These are phyloP conservation scores for Capitella teleta DNA, from an alignment of 1,140 invertebrate species.

Conservation along the genomic window DNA sequence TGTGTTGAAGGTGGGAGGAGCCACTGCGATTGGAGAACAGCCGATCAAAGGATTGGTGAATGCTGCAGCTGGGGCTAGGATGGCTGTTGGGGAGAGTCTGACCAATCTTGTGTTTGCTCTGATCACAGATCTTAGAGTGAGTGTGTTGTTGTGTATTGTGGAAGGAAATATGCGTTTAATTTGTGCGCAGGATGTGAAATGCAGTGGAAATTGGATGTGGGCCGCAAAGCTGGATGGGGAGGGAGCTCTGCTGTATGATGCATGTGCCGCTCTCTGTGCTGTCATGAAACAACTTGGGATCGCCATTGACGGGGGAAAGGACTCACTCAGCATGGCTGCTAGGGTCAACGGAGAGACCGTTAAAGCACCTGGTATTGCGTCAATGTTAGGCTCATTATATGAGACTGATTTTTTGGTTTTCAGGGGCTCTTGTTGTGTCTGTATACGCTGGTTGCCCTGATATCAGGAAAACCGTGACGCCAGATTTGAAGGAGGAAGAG, in stretches of 20 bases:
- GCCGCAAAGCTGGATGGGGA: slow-evolving; percentile 85
- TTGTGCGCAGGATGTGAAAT: slow-evolving; percentile 68
- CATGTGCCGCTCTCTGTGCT: slow-evolving; percentile 76
- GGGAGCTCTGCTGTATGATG: slow-evolving; percentile 72
- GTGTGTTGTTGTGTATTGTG: not conserved
- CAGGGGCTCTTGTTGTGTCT: slow-evolving; percentile 80
- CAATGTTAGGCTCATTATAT: not conserved
- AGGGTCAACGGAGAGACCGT: slow-evolving; percentile 60
- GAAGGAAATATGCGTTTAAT: not conserved
- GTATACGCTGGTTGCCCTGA: slow-evolving; percentile 89
- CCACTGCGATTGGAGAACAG: slow-evolving; percentile 91
- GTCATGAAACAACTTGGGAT: slow-evolving; percentile 78
- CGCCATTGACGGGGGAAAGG: slow-evolving; percentile 94
- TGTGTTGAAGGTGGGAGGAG: slow-evolving; percentile 59
- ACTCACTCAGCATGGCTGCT: slow-evolving; percentile 95
- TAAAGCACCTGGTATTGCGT: slow-evolving; percentile 60
- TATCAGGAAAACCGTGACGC: slow-evolving; percentile 65
- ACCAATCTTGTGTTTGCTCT: slow-evolving; percentile 93
- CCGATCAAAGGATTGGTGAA: slow-evolving; percentile 82
- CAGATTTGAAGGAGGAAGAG: slow-evolving; percentile 53
- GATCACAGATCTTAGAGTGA: slow-evolving; percentile 62
- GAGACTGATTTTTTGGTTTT: slow-evolving; percentile 6
- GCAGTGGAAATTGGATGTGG: slow-evolving; percentile 99
- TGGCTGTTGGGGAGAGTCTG: slow-evolving; percentile 86
- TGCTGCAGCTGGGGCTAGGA: slow-evolving; percentile 70